Percentiles rank a stretch among this genome's conserved stretches.
phyloP scores from a whole-genome alignment of 2,113 vertebrate species.

The Dromaius novaehollandiae region DNA sequence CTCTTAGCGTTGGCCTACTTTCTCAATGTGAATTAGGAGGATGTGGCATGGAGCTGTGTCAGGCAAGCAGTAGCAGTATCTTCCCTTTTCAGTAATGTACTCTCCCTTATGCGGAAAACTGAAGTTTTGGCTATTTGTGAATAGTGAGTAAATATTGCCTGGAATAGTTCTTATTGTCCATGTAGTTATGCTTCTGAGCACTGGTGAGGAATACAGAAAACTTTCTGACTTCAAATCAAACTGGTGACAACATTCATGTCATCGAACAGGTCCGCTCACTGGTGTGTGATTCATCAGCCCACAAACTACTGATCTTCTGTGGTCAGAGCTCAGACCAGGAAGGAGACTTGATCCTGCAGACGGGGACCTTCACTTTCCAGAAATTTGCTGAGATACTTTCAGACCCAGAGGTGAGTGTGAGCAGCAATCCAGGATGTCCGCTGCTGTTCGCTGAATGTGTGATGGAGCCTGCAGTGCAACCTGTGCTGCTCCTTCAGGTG shows the following conservation, averaged over 20 bases:
- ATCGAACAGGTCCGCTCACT: conserved; percentile 82
- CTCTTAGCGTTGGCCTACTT: background rate
- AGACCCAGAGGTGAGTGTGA: conserved; percentile 83
- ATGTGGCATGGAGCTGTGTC: background rate
- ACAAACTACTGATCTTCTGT: conserved; percentile 90
- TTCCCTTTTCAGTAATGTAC: background rate
- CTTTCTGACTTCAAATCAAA: background rate
- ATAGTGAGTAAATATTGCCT: rapidly evolving
- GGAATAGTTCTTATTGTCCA: background rate
- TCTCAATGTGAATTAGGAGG: background rate
- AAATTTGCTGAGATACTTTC: conserved; percentile 86
- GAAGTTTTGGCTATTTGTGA: background rate
- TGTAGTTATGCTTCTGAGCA: background rate
- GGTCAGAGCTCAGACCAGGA: conserved; percentile 91
- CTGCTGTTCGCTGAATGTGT: background rate
- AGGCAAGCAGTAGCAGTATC: background rate
- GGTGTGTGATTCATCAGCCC: conserved; percentile 83
- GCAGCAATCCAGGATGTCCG: background rate
- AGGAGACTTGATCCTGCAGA: conserved; percentile 88
- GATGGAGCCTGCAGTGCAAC: background rate
- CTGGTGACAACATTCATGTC: background rate
- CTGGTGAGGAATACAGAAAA: background rate
- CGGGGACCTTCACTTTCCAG: conserved; percentile 86
- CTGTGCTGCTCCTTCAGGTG: background rate
- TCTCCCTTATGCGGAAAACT: background rate